Base-by-base conservation (phyloP, 2,888 invertebrate genomes). In the Zhuqinia jingwanae region DNA sequence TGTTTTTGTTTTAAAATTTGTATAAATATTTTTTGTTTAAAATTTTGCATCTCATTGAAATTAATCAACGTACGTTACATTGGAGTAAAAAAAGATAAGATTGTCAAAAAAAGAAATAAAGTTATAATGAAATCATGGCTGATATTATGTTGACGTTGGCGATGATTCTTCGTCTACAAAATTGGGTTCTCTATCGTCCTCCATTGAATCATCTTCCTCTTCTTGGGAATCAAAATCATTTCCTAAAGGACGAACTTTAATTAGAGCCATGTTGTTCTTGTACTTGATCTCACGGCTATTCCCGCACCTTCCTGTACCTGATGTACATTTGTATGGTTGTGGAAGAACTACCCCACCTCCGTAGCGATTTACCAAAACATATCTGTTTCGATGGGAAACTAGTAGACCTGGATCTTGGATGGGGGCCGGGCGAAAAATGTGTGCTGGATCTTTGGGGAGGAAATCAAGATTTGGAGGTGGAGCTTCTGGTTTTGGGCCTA, bases 361-460 rank as follows among this genome's bases (percentile, higher is more conserved):
- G 22, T 60, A 82, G 27, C 17, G 36, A 22, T 82, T 82, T 1
- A 82, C 73, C 20, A 82, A 13, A 0, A 82, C 75, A 27, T 82
- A 75, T 47, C 22, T 45, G 42, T 82, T 82, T 20, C 73, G 5
- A 0, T 20, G 27, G 25, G 82, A 56, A 58, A 82, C 60, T 5
- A 22, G 3, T 1, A 82, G 75, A 20, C 58, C 63, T 1, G 60
- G 30, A 30, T 79, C 70, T 58, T 36, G 42, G 42, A 53, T 6
- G 0, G 63, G 47, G 15, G 60, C 30, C 15, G 60, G 60, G 13
- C n/a, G 30, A 8, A 15, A 20, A 60, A 6, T n/a, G 27, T 22
- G 20, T 50, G 65, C 11, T 20, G 78, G 78, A 11, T 30, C 47
- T 17, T 25, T 22, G 8, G 78, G 63, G 25, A 25, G 45, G 10